These are phyloP conservation scores for Psilanteris sp. DNA, from an alignment of 1,140 invertebrate genomes.

Conservation along the genomic window DNA sequence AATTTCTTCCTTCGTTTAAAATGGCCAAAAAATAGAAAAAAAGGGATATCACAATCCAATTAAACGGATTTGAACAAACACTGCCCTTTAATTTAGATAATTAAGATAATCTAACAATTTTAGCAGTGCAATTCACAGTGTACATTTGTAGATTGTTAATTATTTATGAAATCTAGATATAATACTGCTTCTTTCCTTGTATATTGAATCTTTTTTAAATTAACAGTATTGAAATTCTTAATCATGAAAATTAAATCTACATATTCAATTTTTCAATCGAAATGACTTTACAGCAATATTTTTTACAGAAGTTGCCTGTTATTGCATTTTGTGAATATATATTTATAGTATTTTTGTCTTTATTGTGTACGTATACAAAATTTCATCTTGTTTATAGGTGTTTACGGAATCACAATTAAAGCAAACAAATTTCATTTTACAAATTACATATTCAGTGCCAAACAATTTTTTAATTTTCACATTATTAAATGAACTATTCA, in stretches of 20 bases:
- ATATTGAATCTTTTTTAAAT: slow-evolving; percentile 25
- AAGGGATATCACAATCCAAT: slow-evolving; percentile 1
- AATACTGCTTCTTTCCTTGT: slow-evolving; percentile 14
- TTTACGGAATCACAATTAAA: slow-evolving; percentile 39
- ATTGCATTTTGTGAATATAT: slow-evolving; percentile 35
- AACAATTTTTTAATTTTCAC: slow-evolving; percentile 23
- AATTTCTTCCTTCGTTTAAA: slow-evolving; percentile 52
- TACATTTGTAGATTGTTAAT: slow-evolving; percentile 25
- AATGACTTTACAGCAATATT: slow-evolving; percentile 23
- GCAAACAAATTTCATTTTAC: slow-evolving; percentile 45
- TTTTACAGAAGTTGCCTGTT: slow-evolving; percentile 10
- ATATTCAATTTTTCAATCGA: slow-evolving; percentile 15
- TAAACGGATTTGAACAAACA: slow-evolving; percentile 16
- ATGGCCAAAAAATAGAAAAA: slow-evolving; percentile 23
- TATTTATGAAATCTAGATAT: slow-evolving; percentile 41
- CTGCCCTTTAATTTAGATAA: slow-evolving; percentile 35
- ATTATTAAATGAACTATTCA: slow-evolving; percentile 9
- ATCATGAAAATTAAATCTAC: neutral
- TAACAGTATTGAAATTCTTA: slow-evolving; percentile 21
- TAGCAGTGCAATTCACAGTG: slow-evolving; percentile 35
- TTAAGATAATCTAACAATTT: slow-evolving; percentile 9
- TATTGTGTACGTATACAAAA: slow-evolving; percentile 18
- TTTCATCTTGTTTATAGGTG: slow-evolving; percentile 31
- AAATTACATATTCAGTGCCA: slow-evolving; percentile 31
- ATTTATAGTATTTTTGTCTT: slow-evolving; percentile 26